phyloP scores from a whole-genome alignment of 2,888 invertebrate genomes.

The Poecilus cupreus region DNA sequence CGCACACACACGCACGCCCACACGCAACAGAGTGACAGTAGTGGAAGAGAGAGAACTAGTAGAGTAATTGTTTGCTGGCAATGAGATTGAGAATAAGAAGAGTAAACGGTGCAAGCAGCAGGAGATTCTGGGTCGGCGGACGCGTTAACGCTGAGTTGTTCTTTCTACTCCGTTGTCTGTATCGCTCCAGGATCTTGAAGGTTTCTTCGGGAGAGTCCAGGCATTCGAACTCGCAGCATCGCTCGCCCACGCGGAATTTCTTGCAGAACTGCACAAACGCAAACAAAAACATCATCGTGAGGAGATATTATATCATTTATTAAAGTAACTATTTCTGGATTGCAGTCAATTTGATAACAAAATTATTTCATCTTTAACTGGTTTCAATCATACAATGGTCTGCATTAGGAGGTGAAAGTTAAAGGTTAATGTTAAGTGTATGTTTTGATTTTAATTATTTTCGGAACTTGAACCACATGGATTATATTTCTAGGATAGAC shows the following conservation, averaged over 20 bases:
- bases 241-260: constrained; percentile 87
- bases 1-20: not conserved
- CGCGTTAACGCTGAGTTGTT: constrained; percentile 10
- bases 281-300: constrained; percentile 55
- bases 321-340: too few species aligned
- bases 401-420: too few species aligned
- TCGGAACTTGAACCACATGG: too few species aligned
- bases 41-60: not conserved
- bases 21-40: not conserved
- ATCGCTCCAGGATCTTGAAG: constrained; percentile 67
- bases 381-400: too few species aligned
- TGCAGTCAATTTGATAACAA: too few species aligned
- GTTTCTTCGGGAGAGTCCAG: constrained; percentile 83
- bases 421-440: too few species aligned
- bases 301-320: too few species aligned
- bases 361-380: too few species aligned
- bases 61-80: not conserved
- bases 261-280: constrained; percentile 94
- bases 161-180: constrained; percentile 63
- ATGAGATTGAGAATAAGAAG: not conserved
- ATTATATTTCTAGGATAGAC: too few species aligned
- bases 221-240: constrained; percentile 93
- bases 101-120: not conserved
- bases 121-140: not conserved
- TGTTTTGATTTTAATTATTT: too few species aligned